Conservation (phyloP, 2,888 invertebrate species). For the Zaprionus bogoriensis region DNA sequence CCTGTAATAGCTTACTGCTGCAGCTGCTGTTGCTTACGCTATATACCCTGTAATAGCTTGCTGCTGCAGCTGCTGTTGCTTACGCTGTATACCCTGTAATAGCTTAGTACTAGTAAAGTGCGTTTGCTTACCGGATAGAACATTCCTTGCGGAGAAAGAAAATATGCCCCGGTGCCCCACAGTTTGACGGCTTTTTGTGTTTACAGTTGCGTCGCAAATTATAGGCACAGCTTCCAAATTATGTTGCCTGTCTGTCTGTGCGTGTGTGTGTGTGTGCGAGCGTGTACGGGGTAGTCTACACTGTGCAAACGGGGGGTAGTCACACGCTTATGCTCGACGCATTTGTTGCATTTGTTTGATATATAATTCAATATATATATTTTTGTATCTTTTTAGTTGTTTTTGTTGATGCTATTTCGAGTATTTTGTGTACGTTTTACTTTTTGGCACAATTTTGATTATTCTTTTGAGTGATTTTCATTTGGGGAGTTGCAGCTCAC, state of each 20-base stretch:
- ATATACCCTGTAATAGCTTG: conserved; percentile 14
- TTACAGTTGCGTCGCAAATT: conserved; percentile 69
- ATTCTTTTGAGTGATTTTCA: conserved; percentile 25
- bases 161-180: conserved; percentile 98
- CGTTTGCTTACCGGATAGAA: conserved; percentile 93
- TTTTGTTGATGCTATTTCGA: no score
- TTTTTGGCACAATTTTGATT: conserved; percentile 69
- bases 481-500: conserved; percentile 29
- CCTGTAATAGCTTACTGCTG: conserved; percentile 9
- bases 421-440: conserved; percentile 34
- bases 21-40: not conserved
- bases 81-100: not conserved
- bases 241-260: not conserved
- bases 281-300: conserved; percentile 23
- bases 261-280: not conserved
- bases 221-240: conserved; percentile 45
- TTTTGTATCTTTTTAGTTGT: conserved; percentile 11
- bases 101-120: conserved; percentile 4
- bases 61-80: conserved; percentile 1
- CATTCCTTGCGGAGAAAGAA: conserved; percentile 98
- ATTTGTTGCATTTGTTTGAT: conserved; percentile 36
- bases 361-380: conserved; percentile 17
- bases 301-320: conserved; percentile 32
- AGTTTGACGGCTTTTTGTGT: conserved; percentile 91
- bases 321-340: conserved; percentile 26